Base-by-base conservation (phyloP, 2,113 vertebrate species). In the Corythaixoides concolor region DNA sequence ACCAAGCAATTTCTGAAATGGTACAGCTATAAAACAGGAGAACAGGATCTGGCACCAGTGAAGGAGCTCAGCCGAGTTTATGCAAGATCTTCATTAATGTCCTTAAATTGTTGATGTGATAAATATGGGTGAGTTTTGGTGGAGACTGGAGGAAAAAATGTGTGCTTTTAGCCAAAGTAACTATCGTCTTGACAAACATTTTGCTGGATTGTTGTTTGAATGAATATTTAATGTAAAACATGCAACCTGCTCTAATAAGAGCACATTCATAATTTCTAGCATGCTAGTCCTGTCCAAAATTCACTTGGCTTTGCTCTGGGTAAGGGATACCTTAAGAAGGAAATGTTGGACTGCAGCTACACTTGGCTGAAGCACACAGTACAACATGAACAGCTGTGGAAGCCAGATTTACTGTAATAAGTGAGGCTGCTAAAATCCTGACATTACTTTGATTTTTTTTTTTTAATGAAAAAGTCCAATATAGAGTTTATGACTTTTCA, bases 261-360 rank as follows among this genome's bases (percentile, higher is more conserved):
- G 96, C 95, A 92, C 95, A 96, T 97, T 96, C 96, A 97, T 97
- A 95, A 97, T 96, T 97, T 91, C 53, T 91, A 97, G 90, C 89
- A 52, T 60, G 49, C 33, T 16, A 66, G 52, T 60, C 93, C 66
- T 37, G 78, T 92, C 96, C 96, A 94, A 90, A 94, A 94, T 91
- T 96, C 90, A 66, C 94, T 92, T 97, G 95, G 96, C 96, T 96
- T 94, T 64, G 53, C 92, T 96, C 72, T 87, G 88, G 53, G 85
- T 93, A 91, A 97, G 58, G 93, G 93, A 97, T 95, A 97, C 87
- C 91, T 93, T 76, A 81, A 95, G 93, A 76, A 97, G 97, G 95
- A 97, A 97, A 97, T 59, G 70, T 94, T 95, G 94, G 88, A 69
- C 77, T 92, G 90, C 83, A 97, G 88, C 97, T 97, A 81, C 72